Evolutionary conservation across 2,888 invertebrate species (phyloP).

Genomic region (Parnassius mnemosyne): DNA sequence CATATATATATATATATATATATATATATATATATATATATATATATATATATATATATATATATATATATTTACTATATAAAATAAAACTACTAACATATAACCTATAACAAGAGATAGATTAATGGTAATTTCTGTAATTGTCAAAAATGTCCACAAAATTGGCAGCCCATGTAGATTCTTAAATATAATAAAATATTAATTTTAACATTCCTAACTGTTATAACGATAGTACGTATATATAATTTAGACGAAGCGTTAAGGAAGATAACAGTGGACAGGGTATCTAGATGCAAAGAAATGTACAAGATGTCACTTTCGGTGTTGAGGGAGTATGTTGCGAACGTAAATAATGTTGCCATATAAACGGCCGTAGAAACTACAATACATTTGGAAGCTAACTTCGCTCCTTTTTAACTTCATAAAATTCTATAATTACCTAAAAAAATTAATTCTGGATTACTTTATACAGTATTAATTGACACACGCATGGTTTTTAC

Average conservation of each 20-base stretch:
- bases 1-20: too few species aligned
- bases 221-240: slow-evolving; percentile 12
- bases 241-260: slow-evolving; percentile 38
- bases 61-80: too few species aligned
- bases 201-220: slow-evolving; percentile 39
- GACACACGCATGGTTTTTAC: slow-evolving; percentile 13
- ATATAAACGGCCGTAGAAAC: slow-evolving; percentile 6
- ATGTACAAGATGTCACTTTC: slow-evolving; percentile 27
- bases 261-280: slow-evolving; percentile 47
- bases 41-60: too few species aligned
- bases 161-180: slow-evolving; percentile 40
- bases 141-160: slow-evolving; percentile 47
- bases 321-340: slow-evolving; percentile 37
- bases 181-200: slow-evolving; percentile 42
- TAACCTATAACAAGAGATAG: slow-evolving; percentile 1
- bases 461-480: slow-evolving; percentile 24
- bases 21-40: too few species aligned
- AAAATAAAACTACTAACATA: too few species aligned
- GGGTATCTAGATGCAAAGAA: slow-evolving; percentile 43
- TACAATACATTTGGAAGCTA: slow-evolving; percentile 7
- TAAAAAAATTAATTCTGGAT: slow-evolving; percentile 1
- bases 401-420: not conserved
- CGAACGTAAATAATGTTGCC: slow-evolving; percentile 3
- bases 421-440: not conserved
- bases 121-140: slow-evolving; percentile 25